Conservation (phyloP, 2,888 invertebrate species). For the Perdita meconis region DNA sequence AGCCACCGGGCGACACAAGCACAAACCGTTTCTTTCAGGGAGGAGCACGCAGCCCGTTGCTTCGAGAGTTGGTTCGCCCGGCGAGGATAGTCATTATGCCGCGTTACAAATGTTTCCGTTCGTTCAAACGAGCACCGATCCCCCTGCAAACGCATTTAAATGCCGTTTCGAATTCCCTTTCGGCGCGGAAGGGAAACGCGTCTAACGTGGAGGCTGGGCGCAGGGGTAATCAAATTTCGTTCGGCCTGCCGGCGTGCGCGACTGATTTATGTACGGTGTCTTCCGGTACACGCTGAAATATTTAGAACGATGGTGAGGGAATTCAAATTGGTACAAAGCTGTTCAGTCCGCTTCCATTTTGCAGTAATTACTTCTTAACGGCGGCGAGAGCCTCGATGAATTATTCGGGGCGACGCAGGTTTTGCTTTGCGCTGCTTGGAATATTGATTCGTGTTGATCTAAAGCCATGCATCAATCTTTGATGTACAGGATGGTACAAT, state of each 20-base stretch:
- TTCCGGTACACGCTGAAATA: neutral
- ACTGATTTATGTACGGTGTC: neutral
- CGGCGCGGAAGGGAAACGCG: neutral
- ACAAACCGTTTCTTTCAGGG: slow-evolving; percentile 8
- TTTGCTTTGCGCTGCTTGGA: too few relatives aligned
- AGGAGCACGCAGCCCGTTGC: too few relatives aligned
- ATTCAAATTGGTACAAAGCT: neutral
- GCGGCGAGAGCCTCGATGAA: too few relatives aligned
- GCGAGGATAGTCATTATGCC: slow-evolving; percentile 35
- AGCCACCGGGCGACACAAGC: slow-evolving; percentile 13
- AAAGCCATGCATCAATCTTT: too few relatives aligned
- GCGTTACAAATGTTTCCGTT: slow-evolving; percentile 47
- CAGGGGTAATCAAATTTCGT: slow-evolving; percentile 15
- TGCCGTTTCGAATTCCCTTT: neutral
- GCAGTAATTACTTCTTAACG: too few relatives aligned
- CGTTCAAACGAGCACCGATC: slow-evolving; percentile 19
- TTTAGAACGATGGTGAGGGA: neutral
- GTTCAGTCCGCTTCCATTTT: neutral
- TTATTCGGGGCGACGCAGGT: too few relatives aligned
- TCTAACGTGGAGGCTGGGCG: neutral
- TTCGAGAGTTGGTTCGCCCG: too few relatives aligned
- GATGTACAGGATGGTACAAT: too few relatives aligned
- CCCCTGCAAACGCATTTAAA: slow-evolving; percentile 10
- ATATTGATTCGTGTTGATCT: too few relatives aligned
- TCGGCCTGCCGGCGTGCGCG: neutral